Evolutionary conservation across 2,113 vertebrate species (phyloP).

Genomic region (Prunella fulvescens): DNA sequence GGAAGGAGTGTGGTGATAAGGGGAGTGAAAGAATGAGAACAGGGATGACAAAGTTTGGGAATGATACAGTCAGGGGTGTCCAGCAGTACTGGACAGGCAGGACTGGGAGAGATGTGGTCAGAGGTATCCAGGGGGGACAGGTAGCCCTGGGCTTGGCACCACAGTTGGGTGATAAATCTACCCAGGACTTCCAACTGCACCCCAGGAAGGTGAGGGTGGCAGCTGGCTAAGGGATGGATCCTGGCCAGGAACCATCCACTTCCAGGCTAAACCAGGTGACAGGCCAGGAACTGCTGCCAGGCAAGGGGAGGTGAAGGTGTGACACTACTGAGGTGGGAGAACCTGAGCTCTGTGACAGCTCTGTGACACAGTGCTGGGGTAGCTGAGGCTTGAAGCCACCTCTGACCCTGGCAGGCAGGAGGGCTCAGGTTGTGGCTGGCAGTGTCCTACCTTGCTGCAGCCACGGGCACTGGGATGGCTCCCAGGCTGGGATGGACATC

Average conservation of each 20-base stretch:
- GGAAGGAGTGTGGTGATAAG: not conserved
- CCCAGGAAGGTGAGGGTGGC: not conserved
- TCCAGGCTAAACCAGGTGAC: not conserved
- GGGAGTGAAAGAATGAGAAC: not conserved
- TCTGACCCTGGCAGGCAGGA: not conserved
- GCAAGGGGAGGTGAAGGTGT: not conserved
- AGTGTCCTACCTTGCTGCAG: not conserved
- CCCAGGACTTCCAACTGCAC: not conserved
- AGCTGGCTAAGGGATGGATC: not conserved
- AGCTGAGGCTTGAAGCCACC: not conserved
- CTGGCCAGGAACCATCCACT: not conserved
- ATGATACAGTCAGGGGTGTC: too few species aligned
- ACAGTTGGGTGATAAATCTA: not conserved
- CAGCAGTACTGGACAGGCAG: not conserved
- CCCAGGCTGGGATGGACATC: not conserved
- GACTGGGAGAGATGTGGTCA: accelerated
- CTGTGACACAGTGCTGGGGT: not conserved
- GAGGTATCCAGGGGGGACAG: not conserved
- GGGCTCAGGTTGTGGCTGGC: not conserved
- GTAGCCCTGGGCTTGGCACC: not conserved
- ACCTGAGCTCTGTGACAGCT: not conserved
- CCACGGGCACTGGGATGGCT: not conserved
- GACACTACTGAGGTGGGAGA: not conserved
- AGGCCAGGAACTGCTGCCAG: not conserved
- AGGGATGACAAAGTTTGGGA: not conserved